Evolutionary conservation across 2,888 invertebrate species (phyloP).

Genomic region (Heteromyza rotundicornis): DNA sequence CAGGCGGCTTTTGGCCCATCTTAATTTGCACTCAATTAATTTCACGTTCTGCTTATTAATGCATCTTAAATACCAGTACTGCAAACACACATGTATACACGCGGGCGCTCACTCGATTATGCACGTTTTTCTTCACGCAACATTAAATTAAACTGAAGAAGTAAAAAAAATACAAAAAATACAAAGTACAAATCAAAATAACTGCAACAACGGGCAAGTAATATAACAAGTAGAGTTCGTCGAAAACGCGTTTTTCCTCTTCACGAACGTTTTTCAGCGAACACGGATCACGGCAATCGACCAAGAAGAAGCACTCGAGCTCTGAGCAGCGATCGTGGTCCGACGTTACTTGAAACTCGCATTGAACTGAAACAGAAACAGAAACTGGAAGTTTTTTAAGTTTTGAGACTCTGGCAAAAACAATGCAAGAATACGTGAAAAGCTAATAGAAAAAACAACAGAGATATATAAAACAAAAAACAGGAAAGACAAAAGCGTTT

Average conservation of each 20-base stretch:
- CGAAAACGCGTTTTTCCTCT: slow-evolving; percentile 12
- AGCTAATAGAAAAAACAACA: slow-evolving; percentile 19
- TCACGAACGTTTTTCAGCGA: too few relatives aligned
- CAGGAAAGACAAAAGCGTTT: slow-evolving; percentile 10
- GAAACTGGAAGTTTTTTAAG: slow-evolving; percentile 52
- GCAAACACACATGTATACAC: not conserved
- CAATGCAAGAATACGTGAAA: not conserved
- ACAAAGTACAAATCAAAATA: not conserved
- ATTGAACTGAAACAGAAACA: slow-evolving; percentile 43
- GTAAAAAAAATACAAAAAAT: not conserved
- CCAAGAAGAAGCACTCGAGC: not conserved
- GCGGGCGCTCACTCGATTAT: not conserved
- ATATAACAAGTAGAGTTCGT: not conserved
- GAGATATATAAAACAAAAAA: slow-evolving; percentile 13
- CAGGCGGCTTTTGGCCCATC: slow-evolving; percentile 5
- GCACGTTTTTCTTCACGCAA: not conserved
- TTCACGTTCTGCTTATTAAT: not conserved
- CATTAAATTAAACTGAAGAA: not conserved
- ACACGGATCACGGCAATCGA: slow-evolving; percentile 11
- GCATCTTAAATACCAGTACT: not conserved
- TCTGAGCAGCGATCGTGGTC: slow-evolving; percentile 18
- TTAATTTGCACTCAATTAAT: slow-evolving; percentile 30
- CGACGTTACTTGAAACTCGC: slow-evolving; percentile 40
- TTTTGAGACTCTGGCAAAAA: too few relatives aligned
- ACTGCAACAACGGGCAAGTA: not conserved